These are phyloP conservation scores for Entomobrya multifasciata DNA, from an alignment of 2,888 invertebrate species.

Conservation along the genomic window DNA sequence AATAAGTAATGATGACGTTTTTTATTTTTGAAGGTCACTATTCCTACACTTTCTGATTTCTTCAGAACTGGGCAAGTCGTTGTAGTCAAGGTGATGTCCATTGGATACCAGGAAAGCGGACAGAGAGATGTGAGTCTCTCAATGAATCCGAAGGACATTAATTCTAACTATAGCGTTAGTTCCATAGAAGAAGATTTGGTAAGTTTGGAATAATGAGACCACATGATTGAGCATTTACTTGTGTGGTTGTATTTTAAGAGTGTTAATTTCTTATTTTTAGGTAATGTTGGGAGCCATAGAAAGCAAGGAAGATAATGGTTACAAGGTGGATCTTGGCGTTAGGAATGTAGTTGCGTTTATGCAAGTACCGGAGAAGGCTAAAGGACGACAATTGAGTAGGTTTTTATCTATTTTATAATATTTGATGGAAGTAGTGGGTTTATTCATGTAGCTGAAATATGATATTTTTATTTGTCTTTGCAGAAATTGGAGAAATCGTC, in stretches of 20 bases:
- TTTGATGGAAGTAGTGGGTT: too few species aligned
- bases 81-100: neutral
- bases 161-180: neutral
- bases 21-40: neutral
- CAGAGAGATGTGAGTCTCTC: neutral
- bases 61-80: neutral
- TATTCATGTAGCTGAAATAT: too few species aligned
- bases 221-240: neutral
- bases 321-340: neutral
- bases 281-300: neutral
- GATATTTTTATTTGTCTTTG: neutral
- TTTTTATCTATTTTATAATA: neutral
- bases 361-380: neutral
- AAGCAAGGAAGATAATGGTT: conserved; percentile 15
- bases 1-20: neutral
- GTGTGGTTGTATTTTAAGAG: neutral
- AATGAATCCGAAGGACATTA: neutral
- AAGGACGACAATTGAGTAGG: conserved; percentile 2
- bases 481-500: neutral
- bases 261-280: neutral
- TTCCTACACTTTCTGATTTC: neutral
- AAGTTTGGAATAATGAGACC: neutral
- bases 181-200: neutral
- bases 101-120: neutral
- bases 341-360: neutral